Evolutionary conservation across 2,113 vertebrate genomes (phyloP).

Genomic region (Cyprinodon tularosa): DNA sequence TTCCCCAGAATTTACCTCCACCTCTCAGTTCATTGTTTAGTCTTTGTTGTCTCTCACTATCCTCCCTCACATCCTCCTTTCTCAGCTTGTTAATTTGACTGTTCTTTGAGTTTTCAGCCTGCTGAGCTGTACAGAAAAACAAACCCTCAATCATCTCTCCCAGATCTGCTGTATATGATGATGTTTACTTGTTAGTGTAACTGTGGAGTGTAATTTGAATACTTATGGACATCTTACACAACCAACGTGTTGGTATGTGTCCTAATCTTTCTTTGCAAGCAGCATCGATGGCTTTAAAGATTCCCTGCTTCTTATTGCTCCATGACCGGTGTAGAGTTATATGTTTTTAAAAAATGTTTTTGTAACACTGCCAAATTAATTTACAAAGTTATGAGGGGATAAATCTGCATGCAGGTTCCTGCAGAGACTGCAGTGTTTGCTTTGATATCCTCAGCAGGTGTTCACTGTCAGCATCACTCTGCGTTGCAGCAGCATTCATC

Average conservation of each 20-base stretch:
- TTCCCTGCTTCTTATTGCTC: neutral
- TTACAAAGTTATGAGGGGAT: neutral
- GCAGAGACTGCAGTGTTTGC: constrained; percentile 36
- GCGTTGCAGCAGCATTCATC: constrained; percentile 38
- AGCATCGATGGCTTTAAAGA: constrained; percentile 6
- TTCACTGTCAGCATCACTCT: constrained; percentile 47
- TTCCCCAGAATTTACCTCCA: constrained; percentile 29
- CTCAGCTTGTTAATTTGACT: constrained; percentile 63
- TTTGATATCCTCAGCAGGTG: constrained; percentile 59
- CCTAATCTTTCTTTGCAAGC: neutral
- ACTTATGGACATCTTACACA: neutral
- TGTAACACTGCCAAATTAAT: constrained; percentile 8
- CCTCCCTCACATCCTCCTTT: constrained; percentile 35
- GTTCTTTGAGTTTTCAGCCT: constrained; percentile 46
- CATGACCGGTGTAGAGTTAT: neutral
- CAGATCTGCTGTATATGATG: neutral
- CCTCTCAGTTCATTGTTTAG: constrained; percentile 50
- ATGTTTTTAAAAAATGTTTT: neutral
- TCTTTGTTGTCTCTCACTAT: constrained; percentile 40
- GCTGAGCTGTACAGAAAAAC: constrained; percentile 54
- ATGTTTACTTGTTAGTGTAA: neutral
- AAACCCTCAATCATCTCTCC: constrained; percentile 38
- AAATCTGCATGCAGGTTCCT: constrained; percentile 24
- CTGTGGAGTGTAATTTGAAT: constrained; percentile 1
- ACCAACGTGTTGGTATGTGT: neutral